Conservation (phyloP, 2,797 vertebrate genomes). For the Xyrichtys novacula region DNA sequence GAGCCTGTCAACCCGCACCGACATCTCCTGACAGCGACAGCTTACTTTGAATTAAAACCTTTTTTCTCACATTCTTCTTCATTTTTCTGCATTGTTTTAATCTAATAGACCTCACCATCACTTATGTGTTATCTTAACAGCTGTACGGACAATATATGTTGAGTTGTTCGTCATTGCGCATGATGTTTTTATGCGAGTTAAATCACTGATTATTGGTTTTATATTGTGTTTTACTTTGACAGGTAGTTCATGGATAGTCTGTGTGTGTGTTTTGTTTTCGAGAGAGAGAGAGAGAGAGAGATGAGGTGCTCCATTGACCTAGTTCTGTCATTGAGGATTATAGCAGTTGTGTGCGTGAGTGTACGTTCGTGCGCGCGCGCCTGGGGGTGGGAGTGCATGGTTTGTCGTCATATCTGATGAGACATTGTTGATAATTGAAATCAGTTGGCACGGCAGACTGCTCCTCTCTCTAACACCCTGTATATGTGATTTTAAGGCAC, state of each 20-base stretch:
- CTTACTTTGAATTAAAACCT: constrained; percentile 22
- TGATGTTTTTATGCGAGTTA: neutral
- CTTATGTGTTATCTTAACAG: neutral
- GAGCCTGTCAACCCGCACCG: constrained; percentile 59
- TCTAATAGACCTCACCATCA: neutral
- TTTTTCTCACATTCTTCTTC: neutral
- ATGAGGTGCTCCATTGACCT: constrained; percentile 83
- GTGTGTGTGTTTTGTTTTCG: constrained; percentile 75
- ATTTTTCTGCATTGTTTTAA: neutral
- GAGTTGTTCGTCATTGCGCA: neutral
- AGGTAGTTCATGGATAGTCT: constrained; percentile 6
- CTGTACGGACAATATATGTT: neutral
- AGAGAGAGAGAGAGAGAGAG: constrained; percentile 3
- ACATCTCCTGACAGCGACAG: constrained; percentile 40
- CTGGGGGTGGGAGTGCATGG: neutral
- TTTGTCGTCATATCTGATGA: constrained; percentile 51
- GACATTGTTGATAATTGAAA: constrained; percentile 35
- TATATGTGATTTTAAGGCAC: constrained; percentile 1
- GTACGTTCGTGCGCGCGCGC: neutral
- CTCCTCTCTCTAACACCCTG: constrained; percentile 1
- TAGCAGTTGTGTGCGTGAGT: constrained; percentile 20
- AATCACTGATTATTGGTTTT: neutral
- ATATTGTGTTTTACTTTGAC: neutral
- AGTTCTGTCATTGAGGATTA: constrained; percentile 86
- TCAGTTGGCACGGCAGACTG: constrained; percentile 16